These are phyloP conservation scores for Procavia capensis DNA, from an alignment of 2,113 vertebrate genomes.

Conservation along the genomic window DNA sequence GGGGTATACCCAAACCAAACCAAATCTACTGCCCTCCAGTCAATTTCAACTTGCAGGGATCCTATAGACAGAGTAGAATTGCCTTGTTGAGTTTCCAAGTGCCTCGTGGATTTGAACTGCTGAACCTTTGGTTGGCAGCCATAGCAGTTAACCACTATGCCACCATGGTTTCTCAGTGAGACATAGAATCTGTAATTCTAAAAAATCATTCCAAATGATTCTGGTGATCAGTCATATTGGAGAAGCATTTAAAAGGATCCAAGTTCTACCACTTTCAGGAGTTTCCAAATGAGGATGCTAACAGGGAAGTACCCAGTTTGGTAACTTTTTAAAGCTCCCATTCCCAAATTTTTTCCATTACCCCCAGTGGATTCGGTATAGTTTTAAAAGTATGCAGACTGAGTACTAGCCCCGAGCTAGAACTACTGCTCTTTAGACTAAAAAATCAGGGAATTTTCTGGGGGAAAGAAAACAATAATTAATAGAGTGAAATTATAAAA, in stretches of 20 bases:
- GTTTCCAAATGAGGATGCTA: neutral
- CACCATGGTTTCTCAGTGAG: too few species aligned
- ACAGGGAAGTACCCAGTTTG: neutral
- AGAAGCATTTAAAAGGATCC: neutral
- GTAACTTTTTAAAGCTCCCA: neutral
- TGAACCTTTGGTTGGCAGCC: too few species aligned
- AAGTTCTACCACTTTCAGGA: neutral
- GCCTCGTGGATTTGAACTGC: too few species aligned
- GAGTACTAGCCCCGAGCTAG: neutral
- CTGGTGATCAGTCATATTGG: neutral
- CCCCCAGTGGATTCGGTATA: neutral
- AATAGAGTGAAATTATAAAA: neutral
- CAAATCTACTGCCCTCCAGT: too few species aligned
- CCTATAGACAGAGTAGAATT: too few species aligned
- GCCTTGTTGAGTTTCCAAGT: too few species aligned
- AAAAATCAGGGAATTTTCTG: neutral
- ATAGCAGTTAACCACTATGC: too few species aligned
- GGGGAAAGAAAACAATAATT: neutral
- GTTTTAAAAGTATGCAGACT: neutral
- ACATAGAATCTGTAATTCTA: neutral
- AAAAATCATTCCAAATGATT: neutral
- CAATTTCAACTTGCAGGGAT: too few species aligned
- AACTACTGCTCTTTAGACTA: neutral
- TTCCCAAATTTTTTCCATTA: neutral
- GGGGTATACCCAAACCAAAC: too few species aligned